phyloP scores from a whole-genome alignment of 2,888 invertebrate genomes.

The Onchidella celtica region DNA sequence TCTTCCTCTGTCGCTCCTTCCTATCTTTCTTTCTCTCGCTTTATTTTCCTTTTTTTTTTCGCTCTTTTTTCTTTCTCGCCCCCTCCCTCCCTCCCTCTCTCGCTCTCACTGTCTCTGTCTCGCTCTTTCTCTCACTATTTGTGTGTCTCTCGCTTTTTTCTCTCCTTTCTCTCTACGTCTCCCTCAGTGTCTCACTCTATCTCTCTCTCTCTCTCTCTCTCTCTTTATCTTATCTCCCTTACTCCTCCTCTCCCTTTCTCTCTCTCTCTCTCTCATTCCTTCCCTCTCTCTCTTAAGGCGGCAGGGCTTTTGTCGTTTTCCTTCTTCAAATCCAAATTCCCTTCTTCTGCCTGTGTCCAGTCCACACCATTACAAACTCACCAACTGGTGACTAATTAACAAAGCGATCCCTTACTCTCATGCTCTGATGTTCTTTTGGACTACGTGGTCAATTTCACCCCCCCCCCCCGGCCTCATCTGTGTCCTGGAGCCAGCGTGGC shows the following conservation, averaged over 20 bases:
- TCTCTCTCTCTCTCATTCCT: too few species aligned
- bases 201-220: constrained; percentile 2
- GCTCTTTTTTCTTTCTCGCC: background rate
- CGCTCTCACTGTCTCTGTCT: constrained; percentile 1
- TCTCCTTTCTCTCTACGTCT: background rate
- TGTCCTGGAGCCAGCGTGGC: too few species aligned
- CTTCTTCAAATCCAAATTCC: too few species aligned
- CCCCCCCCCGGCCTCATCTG: too few species aligned
- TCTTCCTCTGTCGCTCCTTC: background rate
- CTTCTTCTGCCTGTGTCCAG: too few species aligned
- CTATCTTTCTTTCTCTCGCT: background rate
- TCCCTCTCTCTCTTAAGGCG: too few species aligned
- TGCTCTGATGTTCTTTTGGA: too few species aligned
- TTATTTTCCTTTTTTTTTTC: background rate
- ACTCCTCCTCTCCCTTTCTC: too few species aligned
- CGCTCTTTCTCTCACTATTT: background rate
- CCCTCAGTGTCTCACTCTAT: background rate
- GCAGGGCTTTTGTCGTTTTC: background rate
- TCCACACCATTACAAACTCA: too few species aligned
- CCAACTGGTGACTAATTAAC: too few species aligned
- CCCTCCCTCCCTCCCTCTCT: background rate
- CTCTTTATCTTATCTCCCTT: background rate
- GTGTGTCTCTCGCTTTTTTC: background rate
- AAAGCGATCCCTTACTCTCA: too few species aligned
- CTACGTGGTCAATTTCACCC: too few species aligned